Conservation (phyloP, 1,140 invertebrate genomes). For the Drosophila varians region DNA sequence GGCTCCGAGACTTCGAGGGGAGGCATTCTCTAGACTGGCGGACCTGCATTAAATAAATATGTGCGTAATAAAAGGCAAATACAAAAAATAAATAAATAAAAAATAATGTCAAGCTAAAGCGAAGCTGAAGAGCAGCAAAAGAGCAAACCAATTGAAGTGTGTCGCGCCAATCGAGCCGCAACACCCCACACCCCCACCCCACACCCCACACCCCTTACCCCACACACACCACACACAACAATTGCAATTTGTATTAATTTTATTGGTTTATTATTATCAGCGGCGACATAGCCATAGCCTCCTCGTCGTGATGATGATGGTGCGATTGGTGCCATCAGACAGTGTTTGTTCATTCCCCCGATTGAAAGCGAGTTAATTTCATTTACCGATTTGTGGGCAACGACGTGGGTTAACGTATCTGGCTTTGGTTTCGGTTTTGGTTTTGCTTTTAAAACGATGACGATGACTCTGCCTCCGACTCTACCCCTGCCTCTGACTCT, state of each 20-base stretch:
- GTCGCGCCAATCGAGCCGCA: slow-evolving; percentile 56
- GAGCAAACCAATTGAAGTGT: slow-evolving; percentile 61
- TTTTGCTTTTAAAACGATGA: not conserved
- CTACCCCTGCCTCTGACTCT: too few relatives aligned
- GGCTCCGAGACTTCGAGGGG: not conserved
- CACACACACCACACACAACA: slow-evolving; percentile 42
- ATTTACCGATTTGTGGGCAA: slow-evolving; percentile 45
- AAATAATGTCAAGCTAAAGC: slow-evolving; percentile 2
- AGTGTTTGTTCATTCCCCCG: slow-evolving; percentile 22
- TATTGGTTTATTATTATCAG: slow-evolving; percentile 74
- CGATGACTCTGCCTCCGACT: not conserved
- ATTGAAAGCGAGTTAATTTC: slow-evolving; percentile 48
- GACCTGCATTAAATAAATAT: slow-evolving; percentile 63
- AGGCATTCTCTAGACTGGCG: slow-evolving; percentile 25
- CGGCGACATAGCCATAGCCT: slow-evolving; percentile 18
- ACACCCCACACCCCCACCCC: not conserved
- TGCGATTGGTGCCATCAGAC: slow-evolving; percentile 44
- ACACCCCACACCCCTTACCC: slow-evolving; percentile 20
- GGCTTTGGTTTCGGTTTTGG: not conserved
- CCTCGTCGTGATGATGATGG: not conserved
- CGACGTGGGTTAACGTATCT: not conserved
- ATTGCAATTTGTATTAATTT: slow-evolving; percentile 78
- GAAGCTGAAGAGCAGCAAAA: slow-evolving; percentile 26
- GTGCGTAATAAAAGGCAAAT: slow-evolving; percentile 60
- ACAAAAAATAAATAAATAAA: slow-evolving; percentile 19